phyloP scores from a whole-genome alignment of 2,797 vertebrate genomes.

The Menidia menidia region DNA sequence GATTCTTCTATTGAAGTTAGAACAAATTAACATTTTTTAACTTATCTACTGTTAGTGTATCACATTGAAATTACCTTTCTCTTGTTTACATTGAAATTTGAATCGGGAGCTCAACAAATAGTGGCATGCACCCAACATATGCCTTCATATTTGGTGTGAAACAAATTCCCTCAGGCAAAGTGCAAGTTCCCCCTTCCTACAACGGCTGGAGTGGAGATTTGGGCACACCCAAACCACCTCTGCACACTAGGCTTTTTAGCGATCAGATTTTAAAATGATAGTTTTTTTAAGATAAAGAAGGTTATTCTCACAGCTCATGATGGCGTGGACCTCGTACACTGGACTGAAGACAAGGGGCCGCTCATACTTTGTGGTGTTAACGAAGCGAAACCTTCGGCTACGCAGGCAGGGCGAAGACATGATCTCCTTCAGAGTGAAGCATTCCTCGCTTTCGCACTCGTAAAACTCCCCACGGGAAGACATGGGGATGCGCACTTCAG shows the following conservation, averaged over 20 bases:
- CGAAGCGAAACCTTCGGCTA: slow-evolving; percentile 73
- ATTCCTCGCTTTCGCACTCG: slow-evolving; percentile 53
- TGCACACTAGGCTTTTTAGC: neutral
- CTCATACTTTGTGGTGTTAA: slow-evolving; percentile 49
- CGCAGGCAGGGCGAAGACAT: slow-evolving; percentile 67
- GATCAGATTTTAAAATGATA: neutral
- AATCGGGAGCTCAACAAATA: neutral
- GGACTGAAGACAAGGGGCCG: slow-evolving; percentile 77
- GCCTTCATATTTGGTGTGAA: neutral
- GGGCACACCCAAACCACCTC: too few relatives aligned
- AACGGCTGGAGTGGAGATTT: neutral
- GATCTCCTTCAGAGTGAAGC: slow-evolving; percentile 80
- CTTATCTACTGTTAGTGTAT: neutral
- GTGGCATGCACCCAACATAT: neutral
- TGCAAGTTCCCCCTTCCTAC: neutral
- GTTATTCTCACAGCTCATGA: slow-evolving; percentile 88
- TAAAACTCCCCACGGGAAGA: slow-evolving; percentile 75
- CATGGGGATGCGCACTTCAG: slow-evolving; percentile 75
- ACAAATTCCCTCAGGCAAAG: neutral
- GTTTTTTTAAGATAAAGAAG: neutral
- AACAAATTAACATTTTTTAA: too few relatives aligned
- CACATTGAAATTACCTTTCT: too few relatives aligned
- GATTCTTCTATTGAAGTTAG: too few relatives aligned
- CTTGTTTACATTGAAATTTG: neutral
- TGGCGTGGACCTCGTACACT: slow-evolving; percentile 82